These are phyloP conservation scores for Parapristionchus giblindavisi DNA, from an alignment of 2,888 invertebrate species.

Conservation along the genomic window DNA sequence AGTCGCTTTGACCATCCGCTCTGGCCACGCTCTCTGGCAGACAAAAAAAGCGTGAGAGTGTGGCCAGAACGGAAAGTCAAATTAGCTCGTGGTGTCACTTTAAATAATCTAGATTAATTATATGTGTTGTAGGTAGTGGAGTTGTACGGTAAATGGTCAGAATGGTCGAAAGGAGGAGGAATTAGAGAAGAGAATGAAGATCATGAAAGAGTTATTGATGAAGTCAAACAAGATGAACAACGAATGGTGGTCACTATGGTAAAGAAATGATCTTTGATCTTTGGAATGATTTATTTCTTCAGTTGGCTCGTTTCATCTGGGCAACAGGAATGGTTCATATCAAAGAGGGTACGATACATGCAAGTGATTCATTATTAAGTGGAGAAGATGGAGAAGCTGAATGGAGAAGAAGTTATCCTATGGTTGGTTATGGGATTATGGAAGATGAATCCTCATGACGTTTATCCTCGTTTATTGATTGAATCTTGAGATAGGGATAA, in stretches of 20 bases:
- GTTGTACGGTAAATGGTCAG: constrained; percentile 5
- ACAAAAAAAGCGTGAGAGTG: too few species aligned
- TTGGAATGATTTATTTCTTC: constrained; percentile 3
- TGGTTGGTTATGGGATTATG: not conserved
- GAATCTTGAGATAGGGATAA: too few species aligned
- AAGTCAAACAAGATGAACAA: constrained; percentile 16
- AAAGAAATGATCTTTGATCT: not conserved
- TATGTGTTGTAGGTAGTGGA: too few species aligned
- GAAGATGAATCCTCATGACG: too few species aligned
- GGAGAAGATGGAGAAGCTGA: constrained; percentile 37
- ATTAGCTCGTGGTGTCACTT: too few species aligned
- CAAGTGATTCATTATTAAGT: constrained; percentile 1
- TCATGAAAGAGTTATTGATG: constrained; percentile 6
- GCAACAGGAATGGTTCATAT: constrained; percentile 6
- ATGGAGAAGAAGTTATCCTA: constrained; percentile 34
- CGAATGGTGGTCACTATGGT: constrained; percentile 25
- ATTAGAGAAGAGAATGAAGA: not conserved
- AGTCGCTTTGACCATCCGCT: too few species aligned
- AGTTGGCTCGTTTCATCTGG: constrained; percentile 36
- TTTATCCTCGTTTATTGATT: too few species aligned
- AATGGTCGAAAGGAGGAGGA: constrained; percentile 5
- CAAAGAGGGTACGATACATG: not conserved
- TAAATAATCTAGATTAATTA: too few species aligned
- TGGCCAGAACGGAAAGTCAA: too few species aligned
- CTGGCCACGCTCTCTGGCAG: too few species aligned